phyloP scores from a whole-genome alignment of 2,113 vertebrate species.

The Ptychochromis oligacanthus region DNA sequence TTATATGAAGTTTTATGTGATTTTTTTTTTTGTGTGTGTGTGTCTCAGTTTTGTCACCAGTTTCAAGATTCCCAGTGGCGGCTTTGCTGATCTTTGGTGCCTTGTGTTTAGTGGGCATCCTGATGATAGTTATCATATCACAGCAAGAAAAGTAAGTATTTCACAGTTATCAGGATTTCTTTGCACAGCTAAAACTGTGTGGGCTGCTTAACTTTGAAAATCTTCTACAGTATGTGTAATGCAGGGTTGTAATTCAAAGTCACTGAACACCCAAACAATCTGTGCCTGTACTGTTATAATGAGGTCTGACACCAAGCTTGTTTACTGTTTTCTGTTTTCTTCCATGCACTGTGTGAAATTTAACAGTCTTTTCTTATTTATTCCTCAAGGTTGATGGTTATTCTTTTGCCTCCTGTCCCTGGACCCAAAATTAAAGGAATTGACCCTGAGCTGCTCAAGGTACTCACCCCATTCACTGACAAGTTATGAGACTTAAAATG shows the following conservation, averaged over 20 bases:
- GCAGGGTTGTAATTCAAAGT: too few species aligned
- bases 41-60: slow-evolving; percentile 67
- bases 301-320: background rate
- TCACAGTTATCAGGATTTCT: background rate
- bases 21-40: fast-evolving
- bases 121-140: slow-evolving; percentile 84
- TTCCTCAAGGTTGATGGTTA: slow-evolving; percentile 88
- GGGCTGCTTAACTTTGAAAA: background rate
- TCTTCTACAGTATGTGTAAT: background rate
- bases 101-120: slow-evolving; percentile 80
- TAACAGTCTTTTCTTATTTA: slow-evolving; percentile 38
- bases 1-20: background rate
- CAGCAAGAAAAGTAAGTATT: slow-evolving; percentile 89
- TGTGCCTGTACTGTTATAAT: too few species aligned
- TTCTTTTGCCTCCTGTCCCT: slow-evolving; percentile 93
- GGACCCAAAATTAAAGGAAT: slow-evolving; percentile 97
- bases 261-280: too few species aligned
- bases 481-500: too few species aligned
- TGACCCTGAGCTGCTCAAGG: slow-evolving; percentile 91
- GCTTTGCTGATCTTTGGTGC: slow-evolving; percentile 84
- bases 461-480: slow-evolving; percentile 38
- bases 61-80: slow-evolving; percentile 82
- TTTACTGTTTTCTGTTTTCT: background rate
- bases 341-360: background rate
- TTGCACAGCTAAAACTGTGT: background rate